Base-by-base conservation (phyloP, 2,797 vertebrate genomes). In the Sternarchorhynchus goeldii region DNA sequence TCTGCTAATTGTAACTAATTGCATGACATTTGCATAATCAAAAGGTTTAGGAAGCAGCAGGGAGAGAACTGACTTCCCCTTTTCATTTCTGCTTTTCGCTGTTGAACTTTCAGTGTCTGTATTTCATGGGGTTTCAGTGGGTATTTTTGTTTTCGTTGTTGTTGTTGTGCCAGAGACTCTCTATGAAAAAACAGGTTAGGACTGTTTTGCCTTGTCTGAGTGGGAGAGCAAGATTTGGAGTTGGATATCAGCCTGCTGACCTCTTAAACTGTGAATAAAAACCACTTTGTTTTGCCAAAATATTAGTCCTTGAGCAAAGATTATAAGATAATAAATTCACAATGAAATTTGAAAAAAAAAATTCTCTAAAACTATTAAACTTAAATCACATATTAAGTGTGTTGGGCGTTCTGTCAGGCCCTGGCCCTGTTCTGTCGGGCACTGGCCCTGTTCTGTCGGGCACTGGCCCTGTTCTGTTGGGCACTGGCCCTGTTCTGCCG, bases 191-290 rank as follows among this genome's bases (percentile, higher is more conserved):
- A 34, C 29, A 20, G 53, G 57, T 80, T 25, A 25, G 25, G 79
- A 82, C 80, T 63, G 25, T 76, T 77, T 83, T 45, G 67, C 58
- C 55, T 58, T 5, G 39, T 53, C 60, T 73, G 69, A 71, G 70
- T 66, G 29, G 20, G 31, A 8, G 3, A 39, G 58, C 25, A 25
- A n/a, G 60, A 68, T 64, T 57, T 73, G 58, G 71, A 71, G 67
- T 65, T 57, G 50, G 16, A 32, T 53, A 21, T 60, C n/a, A 62
- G 36, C 56, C 56, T 56, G 25, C 68, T 41, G 39, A 79, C 21
- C 58, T 25, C 73, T 29, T 76, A 79, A 81, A 53, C 16, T 56
- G 31, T 25, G 41, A 77, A 75, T 74, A 77, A 71, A 79, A 79
- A 25, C 34, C 10, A 20, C 18, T 69, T 64, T 21, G 58, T n/a